Evolutionary conservation across 2,888 invertebrate species (phyloP), one percentile per base, ranked within the genome.

Genomic region (Drosophila tripunctata): DNA sequence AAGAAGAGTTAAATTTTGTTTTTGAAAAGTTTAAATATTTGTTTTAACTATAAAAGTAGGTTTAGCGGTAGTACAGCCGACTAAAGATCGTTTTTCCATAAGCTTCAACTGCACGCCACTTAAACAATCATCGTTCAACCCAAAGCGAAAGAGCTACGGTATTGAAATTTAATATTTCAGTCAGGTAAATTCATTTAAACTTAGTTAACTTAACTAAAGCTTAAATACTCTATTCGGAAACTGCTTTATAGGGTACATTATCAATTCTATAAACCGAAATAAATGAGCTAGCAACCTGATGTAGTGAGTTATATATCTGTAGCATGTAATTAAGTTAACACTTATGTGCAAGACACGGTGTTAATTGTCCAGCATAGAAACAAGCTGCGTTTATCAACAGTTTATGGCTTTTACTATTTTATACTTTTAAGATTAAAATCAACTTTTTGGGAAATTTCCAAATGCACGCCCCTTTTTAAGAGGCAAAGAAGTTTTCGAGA

Each of bases 291-390:
- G 3, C 17, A 24, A 24, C 14, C 36, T 35, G 17, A 33, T 24
- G 17, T 43, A 52, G 41, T 38, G 24, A 12, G 17, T 41, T 6
- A 7, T 33, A 24, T 24, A 48, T 38, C 19, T 38, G 41, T 44
- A 19, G 21, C 12, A 17, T 41, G 44, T 75, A 75, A 82, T 79
- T 75, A 73, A 85, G 41, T 82, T 82, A 79, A 36, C 82, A 75
- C 72, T 36, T 70, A 62, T 33, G 47, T 78, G 72, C 55, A 68
- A 72, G 61, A 57, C 54, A 30, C 30, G 19, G 50, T 74, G 73
- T 67, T 80, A 75, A 80, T 78, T 61, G 36, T 38, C 44, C 33
- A 60, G 65, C 66, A 67, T 65, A 76, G 76, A 70, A 70, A 65
- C 36, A 36, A 45, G 41, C 55, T 45, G 55, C 31, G 35, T 43